Evolutionary conservation across 37 sponge, comb jelly and placozoan species (phyloP), one percentile per base, ranked within the genome.

Genomic region (Tethya wilhelma): DNA sequence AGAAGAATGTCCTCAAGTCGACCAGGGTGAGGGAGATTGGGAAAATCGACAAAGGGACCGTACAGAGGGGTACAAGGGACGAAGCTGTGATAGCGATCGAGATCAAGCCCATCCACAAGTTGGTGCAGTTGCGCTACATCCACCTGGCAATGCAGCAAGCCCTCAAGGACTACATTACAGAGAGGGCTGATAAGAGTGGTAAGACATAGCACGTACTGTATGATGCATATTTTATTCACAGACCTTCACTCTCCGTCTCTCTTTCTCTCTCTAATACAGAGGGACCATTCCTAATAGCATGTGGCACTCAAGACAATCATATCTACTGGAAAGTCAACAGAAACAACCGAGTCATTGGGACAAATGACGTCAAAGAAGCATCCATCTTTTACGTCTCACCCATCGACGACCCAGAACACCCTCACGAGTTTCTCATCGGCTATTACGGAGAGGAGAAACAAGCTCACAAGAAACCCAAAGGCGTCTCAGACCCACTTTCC

Each of bases 51-150:
- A 17, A 30, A 17, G 66, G 49, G 19, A 64, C 68, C 0, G 90
- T 90, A 6, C n/a, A 44, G 2, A 37, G 90, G 31, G 90, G 90
- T 4, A 75, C 90, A 0, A 69, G 77, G 30, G 81, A 46, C 33
- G 90, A 90, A 56, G 85, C 90, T 29, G 90, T 90, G 14, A 69
- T 90, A 9, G 86, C 73, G 65, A 55, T 79, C 5, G 38, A 74
- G 57, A 46, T 90, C 23, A 66, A 80, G 70, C 86, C 90, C 25
- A 74, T 90, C 30, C 41, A 30, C 34, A 59, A 12, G 3, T 59
- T 90, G 26, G 64, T 86, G 36, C 36, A 38, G 44, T 44, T 38
- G 64, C 4, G 29, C 8, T 26, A 32, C 49, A 57, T 88, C 1
- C 65, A 74, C 31, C 26, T 39, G 40, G 69, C 59, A 2, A 46